These are phyloP conservation scores for Puffinus mauretanicus DNA, from an alignment of 2,113 vertebrate genomes.

Conservation along the genomic window DNA sequence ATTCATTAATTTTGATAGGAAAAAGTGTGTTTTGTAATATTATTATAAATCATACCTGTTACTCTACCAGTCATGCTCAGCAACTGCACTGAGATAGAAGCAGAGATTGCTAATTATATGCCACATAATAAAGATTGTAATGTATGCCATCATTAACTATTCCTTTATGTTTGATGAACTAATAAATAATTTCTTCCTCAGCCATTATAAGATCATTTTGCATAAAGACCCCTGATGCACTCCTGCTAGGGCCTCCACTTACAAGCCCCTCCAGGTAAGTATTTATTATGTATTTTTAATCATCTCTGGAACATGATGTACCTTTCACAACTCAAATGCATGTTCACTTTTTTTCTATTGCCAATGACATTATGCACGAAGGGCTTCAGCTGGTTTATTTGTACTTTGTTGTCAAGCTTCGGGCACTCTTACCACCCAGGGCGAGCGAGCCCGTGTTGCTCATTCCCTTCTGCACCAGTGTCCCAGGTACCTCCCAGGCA, in stretches of 20 bases:
- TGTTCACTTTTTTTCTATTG: not conserved
- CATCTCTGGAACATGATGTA: not conserved
- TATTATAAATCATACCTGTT: conserved; percentile 1
- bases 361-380: not conserved
- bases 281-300: conserved; percentile 51
- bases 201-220: conserved; percentile 56
- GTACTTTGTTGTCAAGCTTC: not conserved
- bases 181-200: conserved; percentile 63
- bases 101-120: conserved; percentile 40
- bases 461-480: not conserved
- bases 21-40: not conserved
- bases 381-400: not conserved
- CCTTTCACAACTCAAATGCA: not conserved
- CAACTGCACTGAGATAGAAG: not conserved
- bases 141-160: conserved; percentile 36
- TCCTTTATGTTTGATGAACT: conserved; percentile 50
- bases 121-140: conserved; percentile 42
- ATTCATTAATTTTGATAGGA: not conserved
- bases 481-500: not conserved
- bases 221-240: not conserved
- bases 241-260: not conserved
- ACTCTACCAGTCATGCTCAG: not conserved
- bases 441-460: rapidly evolving
- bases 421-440: no score
- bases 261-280: conserved; percentile 8